Evolutionary conservation across 2,797 vertebrate species (phyloP), one percentile per base, ranked within the genome.

Genomic region (Sebastiscus tertius): DNA sequence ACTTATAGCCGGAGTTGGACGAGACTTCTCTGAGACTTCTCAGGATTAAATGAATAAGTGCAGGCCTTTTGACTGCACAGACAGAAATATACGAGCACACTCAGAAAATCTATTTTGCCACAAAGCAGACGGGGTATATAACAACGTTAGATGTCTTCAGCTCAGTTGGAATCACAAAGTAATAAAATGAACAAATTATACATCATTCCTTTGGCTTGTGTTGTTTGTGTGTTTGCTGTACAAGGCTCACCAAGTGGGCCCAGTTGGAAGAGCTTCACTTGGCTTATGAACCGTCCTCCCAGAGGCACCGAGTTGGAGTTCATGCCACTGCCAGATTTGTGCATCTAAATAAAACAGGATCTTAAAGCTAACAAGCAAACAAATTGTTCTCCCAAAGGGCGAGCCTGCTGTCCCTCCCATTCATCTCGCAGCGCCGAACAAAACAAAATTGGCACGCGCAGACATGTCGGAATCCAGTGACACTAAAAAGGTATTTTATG

Each of bases 341-440:
- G 88, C 87, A 72, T 86, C 78, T 89, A 87, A 92, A 93, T 91
- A 90, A 93, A 92, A 90, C 83, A 90, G 77, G 67, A 92, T 93
- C 89, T 90, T 85, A 88, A 89, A 84, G 86, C 88, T 88, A 92
- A 92, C 87, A 90, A 90, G 85, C 82, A 84, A 87, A 88, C 80
- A 81, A 86, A 92, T 87, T 78, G 77, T 82, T 79, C 55, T 85
- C 81, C 85, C 82, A 80, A 71, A 71, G 83, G 85, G 81, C 81
- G 26, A 54, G 75, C 62, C 58, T 77, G 79, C 79, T 85, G 75
- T 90, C 69, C 13, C 39, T 42, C 80, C 74, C 36, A 26, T 80
- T 86, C 82, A 88, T 86, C 77, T 55, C 3, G 11, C 42, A 14
- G 31, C 62, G 72, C 75, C 33, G 39, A 77, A 84, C 79, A 81